Base-by-base conservation (phyloP, 2,888 invertebrate genomes). In the Lacanobia oleracea region DNA sequence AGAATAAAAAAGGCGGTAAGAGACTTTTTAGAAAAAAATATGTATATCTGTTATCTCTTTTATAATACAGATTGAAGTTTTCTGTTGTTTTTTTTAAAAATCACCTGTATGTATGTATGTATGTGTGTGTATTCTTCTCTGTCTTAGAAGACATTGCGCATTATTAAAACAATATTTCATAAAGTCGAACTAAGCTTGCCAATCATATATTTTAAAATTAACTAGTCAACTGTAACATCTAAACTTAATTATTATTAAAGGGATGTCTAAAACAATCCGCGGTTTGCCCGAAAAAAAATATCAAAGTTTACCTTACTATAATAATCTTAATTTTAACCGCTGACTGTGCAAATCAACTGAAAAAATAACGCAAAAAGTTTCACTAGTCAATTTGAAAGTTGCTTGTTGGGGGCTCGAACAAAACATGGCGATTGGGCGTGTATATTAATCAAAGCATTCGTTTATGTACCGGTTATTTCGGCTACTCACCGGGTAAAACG, bases 381-480 rank as follows among this genome's bases (percentile, higher is more conserved):
- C 85, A 86, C 91, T 91, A 91, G 91, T 91, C 91, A 91, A 90
- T 86, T 90, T 82, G 76, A 80, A 79, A 83, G 81, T 76, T 80
- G 76, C 85, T 79, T 81, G 83, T 76, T 83, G 84, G 86, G 83
- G 79, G 81, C 77, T 79, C 71, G 83, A 86, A 77, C 74, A 74
- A 80, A 79, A 40, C 64, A 73, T 76, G 75, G 72, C 33, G 72
- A 79, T 72, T 69, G 84, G 82, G 82, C 80, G 85, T 87, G 82
- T 83, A 81, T 72, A 74, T 72, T 73, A 64, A 78, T 61, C 53
- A 76, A 81, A 60, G 75, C 74, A 53, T 66, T 14, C 50, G 62
- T 71, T 68, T 59, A 50, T 68, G 68, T 40, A 77, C 70, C 80
- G 78, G 86, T 73, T 79, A 80, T 85, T 84, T 73, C 71, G 60